These are phyloP conservation scores for Alligator sinensis DNA, from an alignment of 2,113 vertebrate species.

Conservation along the genomic window DNA sequence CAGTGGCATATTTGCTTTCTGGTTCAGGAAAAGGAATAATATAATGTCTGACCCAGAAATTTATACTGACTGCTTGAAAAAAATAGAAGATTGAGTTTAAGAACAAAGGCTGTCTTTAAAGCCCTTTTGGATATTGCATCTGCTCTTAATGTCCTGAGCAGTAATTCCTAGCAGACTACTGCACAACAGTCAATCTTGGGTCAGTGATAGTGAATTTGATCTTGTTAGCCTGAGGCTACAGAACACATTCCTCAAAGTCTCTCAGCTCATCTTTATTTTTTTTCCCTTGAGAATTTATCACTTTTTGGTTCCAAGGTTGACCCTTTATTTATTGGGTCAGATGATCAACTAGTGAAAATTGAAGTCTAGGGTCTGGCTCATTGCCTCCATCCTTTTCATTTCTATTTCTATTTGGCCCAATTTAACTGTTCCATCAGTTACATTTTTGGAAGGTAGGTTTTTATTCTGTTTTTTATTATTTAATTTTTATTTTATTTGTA, in stretches of 20 bases:
- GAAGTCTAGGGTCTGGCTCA: neutral
- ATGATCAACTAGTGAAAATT: neutral
- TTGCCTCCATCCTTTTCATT: neutral
- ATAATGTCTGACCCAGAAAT: constrained; percentile 26
- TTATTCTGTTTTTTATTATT: neutral
- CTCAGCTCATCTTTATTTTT: neutral
- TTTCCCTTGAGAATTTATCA: neutral
- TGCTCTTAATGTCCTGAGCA: constrained; percentile 22
- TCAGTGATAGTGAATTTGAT: constrained; percentile 6
- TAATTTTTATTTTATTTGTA: no score
- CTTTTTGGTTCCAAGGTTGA: neutral
- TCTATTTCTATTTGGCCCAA: neutral
- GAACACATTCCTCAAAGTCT: neutral
- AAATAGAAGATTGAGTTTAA: constrained; percentile 24
- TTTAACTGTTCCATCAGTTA: neutral
- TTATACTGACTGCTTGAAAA: constrained; percentile 37
- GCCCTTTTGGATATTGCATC: neutral
- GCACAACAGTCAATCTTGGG: neutral
- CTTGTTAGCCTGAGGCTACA: neutral
- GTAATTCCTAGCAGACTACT: neutral
- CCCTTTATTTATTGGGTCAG: neutral
- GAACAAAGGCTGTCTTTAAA: constrained; percentile 37
- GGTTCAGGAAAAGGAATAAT: constrained; percentile 45
- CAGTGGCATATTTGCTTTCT: constrained; percentile 20
- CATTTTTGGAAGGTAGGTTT: neutral